Conservation (phyloP, 2,888 invertebrate genomes). For the Opisthograptis luteolata region DNA sequence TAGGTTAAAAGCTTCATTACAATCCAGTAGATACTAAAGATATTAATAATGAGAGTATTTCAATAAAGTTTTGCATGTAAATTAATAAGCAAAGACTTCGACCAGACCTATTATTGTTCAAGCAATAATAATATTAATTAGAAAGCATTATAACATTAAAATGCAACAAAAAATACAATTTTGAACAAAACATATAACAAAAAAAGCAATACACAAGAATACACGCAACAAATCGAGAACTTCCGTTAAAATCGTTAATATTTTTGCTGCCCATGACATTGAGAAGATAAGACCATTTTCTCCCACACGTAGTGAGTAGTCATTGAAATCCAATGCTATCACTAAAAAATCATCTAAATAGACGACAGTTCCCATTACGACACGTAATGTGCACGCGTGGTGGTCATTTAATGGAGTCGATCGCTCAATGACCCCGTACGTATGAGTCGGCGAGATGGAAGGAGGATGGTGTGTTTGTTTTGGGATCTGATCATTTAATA, state of each 20-base stretch:
- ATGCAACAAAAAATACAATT: too few relatives aligned
- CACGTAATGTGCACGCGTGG: conserved; percentile 58
- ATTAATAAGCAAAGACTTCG: not conserved
- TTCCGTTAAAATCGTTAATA: too few relatives aligned
- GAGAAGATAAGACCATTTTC: not conserved
- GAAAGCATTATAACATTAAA: too few relatives aligned
- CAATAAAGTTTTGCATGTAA: too few relatives aligned
- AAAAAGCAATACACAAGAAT: too few relatives aligned
- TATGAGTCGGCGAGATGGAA: conserved; percentile 46
- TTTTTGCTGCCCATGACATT: too few relatives aligned
- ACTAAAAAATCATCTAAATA: conserved; percentile 26
- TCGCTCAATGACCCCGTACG: conserved; percentile 75
- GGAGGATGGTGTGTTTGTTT: conserved; percentile 58
- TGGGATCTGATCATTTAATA: conserved; percentile 38
- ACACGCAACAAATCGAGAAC: too few relatives aligned
- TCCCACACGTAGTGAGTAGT: not conserved
- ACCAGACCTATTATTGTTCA: not conserved
- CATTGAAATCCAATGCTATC: conserved; percentile 1
- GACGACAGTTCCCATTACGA: conserved; percentile 46
- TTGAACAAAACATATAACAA: too few relatives aligned
- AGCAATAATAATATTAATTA: too few relatives aligned
- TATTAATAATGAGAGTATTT: too few relatives aligned
- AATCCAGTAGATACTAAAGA: too few relatives aligned
- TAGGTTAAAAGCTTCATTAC: too few relatives aligned
- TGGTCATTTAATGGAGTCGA: conserved; percentile 72